Evolutionary conservation across 2,797 vertebrate species (phyloP).

Genomic region (Anas capensis): DNA sequence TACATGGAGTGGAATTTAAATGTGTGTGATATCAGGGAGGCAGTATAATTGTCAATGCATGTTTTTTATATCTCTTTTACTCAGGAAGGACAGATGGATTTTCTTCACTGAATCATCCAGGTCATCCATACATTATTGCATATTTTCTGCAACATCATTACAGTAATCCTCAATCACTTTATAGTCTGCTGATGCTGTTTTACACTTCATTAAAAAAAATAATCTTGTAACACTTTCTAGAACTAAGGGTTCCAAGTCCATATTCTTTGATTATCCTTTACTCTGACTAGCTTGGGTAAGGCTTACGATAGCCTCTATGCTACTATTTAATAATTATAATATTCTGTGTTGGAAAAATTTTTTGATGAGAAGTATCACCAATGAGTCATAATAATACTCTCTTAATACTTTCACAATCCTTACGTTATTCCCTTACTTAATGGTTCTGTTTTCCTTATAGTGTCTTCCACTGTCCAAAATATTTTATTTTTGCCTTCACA

Average conservation of each 20-base stretch:
- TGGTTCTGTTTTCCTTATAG: not conserved
- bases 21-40: not conserved
- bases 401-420: not conserved
- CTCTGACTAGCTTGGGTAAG: not conserved
- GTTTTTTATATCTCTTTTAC: not conserved
- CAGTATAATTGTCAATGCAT: not conserved
- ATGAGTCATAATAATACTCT: not conserved
- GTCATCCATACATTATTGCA: not conserved
- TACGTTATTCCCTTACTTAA: not conserved
- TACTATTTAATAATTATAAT: not conserved
- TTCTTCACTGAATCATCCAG: not conserved
- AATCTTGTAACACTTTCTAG: not conserved
- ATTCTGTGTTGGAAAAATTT: not conserved
- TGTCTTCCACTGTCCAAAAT: not conserved
- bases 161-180: not conserved
- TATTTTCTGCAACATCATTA: not conserved
- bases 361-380: not conserved
- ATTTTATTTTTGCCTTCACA: not conserved
- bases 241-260: not conserved
- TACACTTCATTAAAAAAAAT: not conserved
- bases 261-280: not conserved
- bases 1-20: not conserved
- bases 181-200: not conserved
- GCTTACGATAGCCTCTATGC: not conserved
- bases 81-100: not conserved